Conservation (phyloP, 1,140 invertebrate genomes). For the Neomicropteryx cornuta region DNA sequence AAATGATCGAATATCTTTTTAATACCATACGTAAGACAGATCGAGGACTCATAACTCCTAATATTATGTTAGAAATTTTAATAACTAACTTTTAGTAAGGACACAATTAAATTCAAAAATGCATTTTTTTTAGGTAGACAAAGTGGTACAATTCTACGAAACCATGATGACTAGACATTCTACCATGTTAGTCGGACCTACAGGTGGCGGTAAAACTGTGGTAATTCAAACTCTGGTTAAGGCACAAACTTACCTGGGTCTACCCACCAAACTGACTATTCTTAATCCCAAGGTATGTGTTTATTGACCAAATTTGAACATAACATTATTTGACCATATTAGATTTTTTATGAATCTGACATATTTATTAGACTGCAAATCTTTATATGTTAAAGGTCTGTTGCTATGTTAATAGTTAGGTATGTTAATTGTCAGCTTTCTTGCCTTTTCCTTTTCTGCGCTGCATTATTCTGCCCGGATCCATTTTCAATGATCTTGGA, state of each 20-base stretch:
- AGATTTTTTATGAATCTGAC: constrained; percentile 11
- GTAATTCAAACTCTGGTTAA: constrained; percentile 70
- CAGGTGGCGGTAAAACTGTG: constrained; percentile 82
- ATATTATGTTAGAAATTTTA: no score
- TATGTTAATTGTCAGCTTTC: no score
- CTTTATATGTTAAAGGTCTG: neutral
- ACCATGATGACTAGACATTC: constrained; percentile 90
- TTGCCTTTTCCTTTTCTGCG: no score
- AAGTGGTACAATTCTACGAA: constrained; percentile 84
- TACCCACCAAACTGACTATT: constrained; percentile 63
- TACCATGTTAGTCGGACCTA: constrained; percentile 84
- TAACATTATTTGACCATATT: neutral
- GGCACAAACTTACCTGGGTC: constrained; percentile 63
- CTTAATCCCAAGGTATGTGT: constrained; percentile 69
- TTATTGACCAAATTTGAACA: neutral
- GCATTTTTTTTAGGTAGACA: constrained; percentile 54
- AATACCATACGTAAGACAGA: no score
- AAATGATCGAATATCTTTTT: no score
- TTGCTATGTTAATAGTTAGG: no score
- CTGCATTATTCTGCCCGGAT: no score
- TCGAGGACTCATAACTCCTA: no score
- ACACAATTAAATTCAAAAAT: no score
- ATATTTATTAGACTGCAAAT: constrained; percentile 6
- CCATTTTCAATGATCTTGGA: no score
- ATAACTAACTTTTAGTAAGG: no score